phyloP scores from a whole-genome alignment of 1,140 invertebrate species.

The Pachyrhynchus sulphureomaculatus region DNA sequence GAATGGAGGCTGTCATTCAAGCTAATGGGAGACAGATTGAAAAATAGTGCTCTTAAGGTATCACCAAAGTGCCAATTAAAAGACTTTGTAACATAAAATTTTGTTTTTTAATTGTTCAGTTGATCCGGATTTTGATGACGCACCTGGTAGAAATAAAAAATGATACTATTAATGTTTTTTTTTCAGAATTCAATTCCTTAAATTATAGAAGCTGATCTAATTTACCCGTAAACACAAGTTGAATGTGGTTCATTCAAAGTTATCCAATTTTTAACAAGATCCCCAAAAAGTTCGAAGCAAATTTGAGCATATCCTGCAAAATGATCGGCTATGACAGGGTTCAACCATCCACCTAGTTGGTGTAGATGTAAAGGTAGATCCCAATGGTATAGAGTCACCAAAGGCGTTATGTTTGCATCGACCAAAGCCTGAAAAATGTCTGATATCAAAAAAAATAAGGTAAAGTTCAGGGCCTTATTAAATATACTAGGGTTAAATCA shows the following conservation, averaged over 20 bases:
- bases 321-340: conserved; percentile 36
- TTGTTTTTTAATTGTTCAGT: too few relatives aligned
- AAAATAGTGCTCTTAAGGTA: too few relatives aligned
- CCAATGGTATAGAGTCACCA: conserved; percentile 55
- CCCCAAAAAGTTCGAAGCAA: conserved; percentile 7
- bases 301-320: conserved; percentile 41
- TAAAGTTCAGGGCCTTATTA: background rate
- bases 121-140: too few relatives aligned
- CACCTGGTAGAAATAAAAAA: background rate
- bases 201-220: background rate
- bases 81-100: too few relatives aligned
- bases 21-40: too few relatives aligned
- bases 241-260: conserved; percentile 57
- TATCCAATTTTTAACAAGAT: conserved; percentile 54
- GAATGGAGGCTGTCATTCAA: too few relatives aligned
- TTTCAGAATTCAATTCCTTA: background rate
- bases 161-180: background rate
- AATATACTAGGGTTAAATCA: too few relatives aligned
- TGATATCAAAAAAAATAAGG: background rate
- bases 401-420: conserved; percentile 48
- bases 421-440: background rate
- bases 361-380: conserved; percentile 42
- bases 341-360: conserved; percentile 45
- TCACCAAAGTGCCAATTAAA: too few relatives aligned
- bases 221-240: conserved; percentile 40